Evolutionary conservation across 2,797 vertebrate genomes (phyloP).

Genomic region (Periparus ater): DNA sequence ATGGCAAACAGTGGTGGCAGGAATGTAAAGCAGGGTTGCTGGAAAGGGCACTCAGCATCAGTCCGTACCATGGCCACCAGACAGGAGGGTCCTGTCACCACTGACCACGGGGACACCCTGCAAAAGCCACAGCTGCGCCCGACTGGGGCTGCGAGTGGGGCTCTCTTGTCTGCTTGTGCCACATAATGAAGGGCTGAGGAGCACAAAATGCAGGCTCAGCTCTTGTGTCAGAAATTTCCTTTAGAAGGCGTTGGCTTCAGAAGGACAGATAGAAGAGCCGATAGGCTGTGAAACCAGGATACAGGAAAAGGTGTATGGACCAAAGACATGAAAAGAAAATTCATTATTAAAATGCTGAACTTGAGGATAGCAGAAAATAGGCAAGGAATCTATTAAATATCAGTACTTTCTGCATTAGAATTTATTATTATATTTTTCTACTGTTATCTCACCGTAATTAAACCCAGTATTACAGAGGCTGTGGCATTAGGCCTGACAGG

Average conservation of each 20-base stretch:
- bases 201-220: background rate
- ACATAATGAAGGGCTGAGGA: background rate
- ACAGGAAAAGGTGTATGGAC: background rate
- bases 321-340: conserved; percentile 29
- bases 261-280: background rate
- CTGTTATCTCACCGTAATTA: background rate
- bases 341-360: background rate
- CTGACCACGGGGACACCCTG: background rate
- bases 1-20: background rate
- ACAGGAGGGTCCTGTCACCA: background rate
- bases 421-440: conserved; percentile 23
- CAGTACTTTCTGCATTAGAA: background rate
- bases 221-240: background rate
- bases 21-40: background rate
- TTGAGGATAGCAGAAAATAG: conserved; percentile 26
- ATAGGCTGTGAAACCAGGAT: background rate
- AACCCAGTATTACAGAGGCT: background rate
- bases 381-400: background rate
- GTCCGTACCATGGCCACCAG: background rate
- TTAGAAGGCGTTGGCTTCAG: conserved; percentile 24
- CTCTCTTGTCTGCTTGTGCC: background rate
- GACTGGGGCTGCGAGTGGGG: background rate
- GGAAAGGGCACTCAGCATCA: background rate
- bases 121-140: background rate
- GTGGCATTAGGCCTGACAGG: conserved; percentile 9